phyloP scores from a whole-genome alignment of 2,888 invertebrate genomes.

The Bibio marci region DNA sequence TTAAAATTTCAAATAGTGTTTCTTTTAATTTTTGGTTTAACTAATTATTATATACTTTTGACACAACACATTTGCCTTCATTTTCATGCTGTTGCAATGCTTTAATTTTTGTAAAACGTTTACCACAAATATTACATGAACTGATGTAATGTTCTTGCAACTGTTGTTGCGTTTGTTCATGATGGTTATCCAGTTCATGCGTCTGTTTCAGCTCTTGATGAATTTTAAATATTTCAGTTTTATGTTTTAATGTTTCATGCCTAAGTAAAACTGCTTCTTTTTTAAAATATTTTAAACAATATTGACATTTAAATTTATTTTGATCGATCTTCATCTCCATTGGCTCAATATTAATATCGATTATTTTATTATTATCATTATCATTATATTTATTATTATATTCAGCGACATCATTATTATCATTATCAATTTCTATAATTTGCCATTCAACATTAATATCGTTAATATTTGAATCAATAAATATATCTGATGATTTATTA shows the following conservation, averaged over 20 bases:
- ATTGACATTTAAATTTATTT: neutral
- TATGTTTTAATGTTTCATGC: neutral
- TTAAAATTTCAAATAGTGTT: neutral
- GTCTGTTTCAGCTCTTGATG: neutral
- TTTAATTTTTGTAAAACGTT: neutral
- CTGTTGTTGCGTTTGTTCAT: neutral
- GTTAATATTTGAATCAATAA: too few relatives aligned
- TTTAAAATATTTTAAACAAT: neutral
- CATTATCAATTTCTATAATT: too few relatives aligned
- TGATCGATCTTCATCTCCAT: too few relatives aligned
- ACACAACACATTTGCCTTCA: neutral
- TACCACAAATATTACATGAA: slow-evolving; percentile 2
- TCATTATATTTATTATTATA: too few relatives aligned
- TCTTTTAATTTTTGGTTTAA: neutral
- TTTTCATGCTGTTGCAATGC: neutral
- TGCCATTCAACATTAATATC: too few relatives aligned
- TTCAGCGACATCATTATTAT: too few relatives aligned
- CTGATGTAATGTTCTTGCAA: neutral
- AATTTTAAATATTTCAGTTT: too few relatives aligned
- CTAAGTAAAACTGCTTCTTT: neutral
- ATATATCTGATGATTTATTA: too few relatives aligned
- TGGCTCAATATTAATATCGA: too few relatives aligned
- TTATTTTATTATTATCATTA: too few relatives aligned
- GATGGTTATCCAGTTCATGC: neutral
- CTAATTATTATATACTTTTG: neutral